A percentile compares a stretch with the other conserved stretches of the same genome.
Evolutionary conservation across 2,113 vertebrate species (phyloP).

Genomic region (Sebastes schlegelii): DNA sequence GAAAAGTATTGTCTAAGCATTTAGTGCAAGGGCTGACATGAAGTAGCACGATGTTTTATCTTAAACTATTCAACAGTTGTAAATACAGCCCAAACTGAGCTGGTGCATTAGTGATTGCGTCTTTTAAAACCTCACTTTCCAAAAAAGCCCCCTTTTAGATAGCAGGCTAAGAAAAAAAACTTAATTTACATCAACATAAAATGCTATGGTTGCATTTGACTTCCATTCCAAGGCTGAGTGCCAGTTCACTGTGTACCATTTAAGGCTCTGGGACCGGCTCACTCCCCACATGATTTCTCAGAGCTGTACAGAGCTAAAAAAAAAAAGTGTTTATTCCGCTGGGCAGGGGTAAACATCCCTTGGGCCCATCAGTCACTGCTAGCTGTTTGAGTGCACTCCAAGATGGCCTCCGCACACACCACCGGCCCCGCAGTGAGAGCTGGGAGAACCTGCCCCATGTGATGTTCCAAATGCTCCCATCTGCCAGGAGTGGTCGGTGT

Average conservation of each 20-base stretch:
- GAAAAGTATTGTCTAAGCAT: neutral
- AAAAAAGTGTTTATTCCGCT: slow-evolving; percentile 58
- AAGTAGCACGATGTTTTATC: neutral
- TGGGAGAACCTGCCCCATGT: slow-evolving; percentile 52
- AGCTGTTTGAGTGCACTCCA: slow-evolving; percentile 66
- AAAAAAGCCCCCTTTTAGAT: neutral
- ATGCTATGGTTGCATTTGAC: slow-evolving; percentile 39
- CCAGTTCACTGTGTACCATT: slow-evolving; percentile 61
- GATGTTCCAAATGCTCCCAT: slow-evolving; percentile 48
- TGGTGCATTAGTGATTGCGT: neutral
- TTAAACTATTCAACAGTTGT: neutral
- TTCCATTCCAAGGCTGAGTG: slow-evolving; percentile 36
- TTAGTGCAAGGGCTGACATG: neutral
- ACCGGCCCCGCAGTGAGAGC: slow-evolving; percentile 24
- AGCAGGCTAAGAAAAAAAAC: neutral
- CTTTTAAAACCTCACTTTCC: neutral
- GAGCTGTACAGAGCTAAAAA: slow-evolving; percentile 27
- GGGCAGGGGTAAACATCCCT: slow-evolving; percentile 63
- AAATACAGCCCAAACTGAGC: neutral
- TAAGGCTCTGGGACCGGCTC: slow-evolving; percentile 60
- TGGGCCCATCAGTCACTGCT: slow-evolving; percentile 67
- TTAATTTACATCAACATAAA: slow-evolving; percentile 47
- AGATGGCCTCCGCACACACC: slow-evolving; percentile 46
- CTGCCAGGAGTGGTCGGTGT: slow-evolving; percentile 56
- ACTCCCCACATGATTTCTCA: slow-evolving; percentile 57